These are phyloP conservation scores for Drosophila sturtevanti DNA, from an alignment of 1,140 invertebrate genomes.

Conservation along the genomic window DNA sequence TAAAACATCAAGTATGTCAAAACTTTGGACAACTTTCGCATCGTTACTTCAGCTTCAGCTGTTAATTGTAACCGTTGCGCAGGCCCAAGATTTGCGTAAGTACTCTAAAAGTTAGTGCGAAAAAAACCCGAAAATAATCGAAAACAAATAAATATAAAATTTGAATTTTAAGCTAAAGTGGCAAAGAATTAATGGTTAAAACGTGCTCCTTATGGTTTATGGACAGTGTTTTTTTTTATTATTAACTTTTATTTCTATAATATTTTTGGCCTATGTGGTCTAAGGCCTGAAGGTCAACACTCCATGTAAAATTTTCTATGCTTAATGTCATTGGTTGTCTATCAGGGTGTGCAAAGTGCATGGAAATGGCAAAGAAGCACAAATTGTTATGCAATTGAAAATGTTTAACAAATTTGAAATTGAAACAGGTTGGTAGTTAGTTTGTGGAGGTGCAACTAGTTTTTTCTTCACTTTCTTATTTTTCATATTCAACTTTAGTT, in stretches of 20 bases:
- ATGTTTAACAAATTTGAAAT: slow-evolving; percentile 12
- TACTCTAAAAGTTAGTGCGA: slow-evolving; percentile 31
- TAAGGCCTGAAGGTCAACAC: slow-evolving; percentile 42
- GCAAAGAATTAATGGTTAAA: slow-evolving; percentile 62
- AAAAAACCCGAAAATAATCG: slow-evolving; percentile 29
- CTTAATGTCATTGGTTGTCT: slow-evolving; percentile 1
- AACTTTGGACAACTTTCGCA: slow-evolving; percentile 34
- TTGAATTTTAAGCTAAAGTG: slow-evolving; percentile 26
- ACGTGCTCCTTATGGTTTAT: slow-evolving; percentile 67
- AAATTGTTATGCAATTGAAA: slow-evolving; percentile 18
- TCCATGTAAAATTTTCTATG: slow-evolving; percentile 52
- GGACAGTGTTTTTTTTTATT: slow-evolving; percentile 36
- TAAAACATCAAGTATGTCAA: slow-evolving; percentile 43
- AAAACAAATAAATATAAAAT: slow-evolving; percentile 4
- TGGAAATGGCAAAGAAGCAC: slow-evolving; percentile 4
- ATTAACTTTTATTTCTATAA: slow-evolving; percentile 31
- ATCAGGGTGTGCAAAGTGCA: neutral
- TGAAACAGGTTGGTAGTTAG: slow-evolving; percentile 4
- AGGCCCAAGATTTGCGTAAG: slow-evolving; percentile 82
- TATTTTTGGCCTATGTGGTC: slow-evolving; percentile 8
- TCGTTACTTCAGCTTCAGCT: slow-evolving; percentile 41
- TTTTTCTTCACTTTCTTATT: slow-evolving; percentile 1
- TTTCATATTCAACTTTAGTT: neutral
- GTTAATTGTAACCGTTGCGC: slow-evolving; percentile 69
- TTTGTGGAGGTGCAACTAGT: slow-evolving; percentile 1